These are phyloP conservation scores for Podarcis lilfordi DNA, from an alignment of 2,797 vertebrate genomes.

Conservation along the genomic window DNA sequence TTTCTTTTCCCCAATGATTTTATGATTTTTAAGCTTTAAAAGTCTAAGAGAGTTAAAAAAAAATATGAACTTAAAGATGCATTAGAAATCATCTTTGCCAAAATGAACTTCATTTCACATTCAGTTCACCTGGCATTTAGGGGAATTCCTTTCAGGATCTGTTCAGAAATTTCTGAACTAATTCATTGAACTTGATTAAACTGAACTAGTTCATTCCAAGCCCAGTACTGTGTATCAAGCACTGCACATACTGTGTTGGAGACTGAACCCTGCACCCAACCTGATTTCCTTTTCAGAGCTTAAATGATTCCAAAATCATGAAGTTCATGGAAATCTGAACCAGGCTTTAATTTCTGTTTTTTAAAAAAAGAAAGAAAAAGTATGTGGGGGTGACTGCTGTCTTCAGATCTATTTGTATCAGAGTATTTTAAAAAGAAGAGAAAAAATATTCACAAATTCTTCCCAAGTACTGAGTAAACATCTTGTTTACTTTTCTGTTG, in stretches of 20 bases:
- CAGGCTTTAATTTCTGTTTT: conserved; percentile 65
- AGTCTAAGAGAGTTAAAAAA: too few relatives aligned
- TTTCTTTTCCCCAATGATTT: too few relatives aligned
- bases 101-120: too few relatives aligned
- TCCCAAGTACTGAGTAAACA: background rate
- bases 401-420: conserved; percentile 55
- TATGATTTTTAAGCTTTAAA: too few relatives aligned
- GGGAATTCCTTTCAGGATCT: too few relatives aligned
- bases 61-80: too few relatives aligned
- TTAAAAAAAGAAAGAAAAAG: conserved; percentile 22
- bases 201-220: too few relatives aligned
- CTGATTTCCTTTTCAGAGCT: background rate
- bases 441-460: background rate
- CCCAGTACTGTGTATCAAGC: background rate
- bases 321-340: conserved; percentile 65
- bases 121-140: too few relatives aligned
- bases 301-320: conserved; percentile 28
- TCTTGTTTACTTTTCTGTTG: background rate
- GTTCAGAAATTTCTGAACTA: too few relatives aligned
- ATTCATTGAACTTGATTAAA: too few relatives aligned
- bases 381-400: too few relatives aligned
- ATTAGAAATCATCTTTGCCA: too few relatives aligned
- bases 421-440: conserved; percentile 17
- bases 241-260: background rate
- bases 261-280: conserved; percentile 6